Conservation (phyloP, 1,140 invertebrate species). For the Panonychus citri region DNA sequence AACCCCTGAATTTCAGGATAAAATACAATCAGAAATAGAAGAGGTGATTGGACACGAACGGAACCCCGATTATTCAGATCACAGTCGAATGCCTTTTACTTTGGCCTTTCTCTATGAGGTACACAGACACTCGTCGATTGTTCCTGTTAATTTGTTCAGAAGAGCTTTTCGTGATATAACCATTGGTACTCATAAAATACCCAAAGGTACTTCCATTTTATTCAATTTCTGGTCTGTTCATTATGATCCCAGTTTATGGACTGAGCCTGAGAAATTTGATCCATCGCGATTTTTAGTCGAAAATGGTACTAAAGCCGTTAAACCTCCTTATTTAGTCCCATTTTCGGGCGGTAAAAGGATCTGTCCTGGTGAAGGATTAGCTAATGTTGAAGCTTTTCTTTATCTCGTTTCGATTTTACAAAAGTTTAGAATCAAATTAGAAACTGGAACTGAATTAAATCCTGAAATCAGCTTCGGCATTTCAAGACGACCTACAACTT, state of each 20-base stretch:
- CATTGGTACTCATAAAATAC: constrained; percentile 7
- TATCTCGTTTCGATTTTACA: constrained; percentile 54
- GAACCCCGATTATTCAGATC: constrained; percentile 11
- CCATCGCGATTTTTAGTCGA: constrained; percentile 35
- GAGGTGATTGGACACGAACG: constrained; percentile 12
- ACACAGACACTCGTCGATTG: constrained; percentile 13
- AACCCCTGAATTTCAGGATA: constrained; percentile 21
- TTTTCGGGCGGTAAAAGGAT: constrained; percentile 40
- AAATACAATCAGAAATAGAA: constrained; percentile 19
- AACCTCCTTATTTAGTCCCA: constrained; percentile 16
- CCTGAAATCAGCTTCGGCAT: too few species aligned
- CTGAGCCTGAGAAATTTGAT: constrained; percentile 39
- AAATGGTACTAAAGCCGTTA: constrained; percentile 15
- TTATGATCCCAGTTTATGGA: constrained; percentile 38
- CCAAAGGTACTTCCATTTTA: constrained; percentile 27
- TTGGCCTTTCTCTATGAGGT: constrained; percentile 16
- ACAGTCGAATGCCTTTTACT: constrained; percentile 13
- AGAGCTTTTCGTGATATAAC: not conserved
- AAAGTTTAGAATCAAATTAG: constrained; percentile 23
- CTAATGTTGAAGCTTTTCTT: constrained; percentile 58
- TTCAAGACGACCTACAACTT: too few species aligned
- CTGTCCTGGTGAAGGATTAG: constrained; percentile 61
- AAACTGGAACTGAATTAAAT: too few species aligned
- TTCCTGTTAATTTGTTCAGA: constrained; percentile 9
- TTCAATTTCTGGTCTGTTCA: constrained; percentile 39